phyloP scores from a whole-genome alignment of 2,888 invertebrate species.

The Alloplasta piceator region DNA sequence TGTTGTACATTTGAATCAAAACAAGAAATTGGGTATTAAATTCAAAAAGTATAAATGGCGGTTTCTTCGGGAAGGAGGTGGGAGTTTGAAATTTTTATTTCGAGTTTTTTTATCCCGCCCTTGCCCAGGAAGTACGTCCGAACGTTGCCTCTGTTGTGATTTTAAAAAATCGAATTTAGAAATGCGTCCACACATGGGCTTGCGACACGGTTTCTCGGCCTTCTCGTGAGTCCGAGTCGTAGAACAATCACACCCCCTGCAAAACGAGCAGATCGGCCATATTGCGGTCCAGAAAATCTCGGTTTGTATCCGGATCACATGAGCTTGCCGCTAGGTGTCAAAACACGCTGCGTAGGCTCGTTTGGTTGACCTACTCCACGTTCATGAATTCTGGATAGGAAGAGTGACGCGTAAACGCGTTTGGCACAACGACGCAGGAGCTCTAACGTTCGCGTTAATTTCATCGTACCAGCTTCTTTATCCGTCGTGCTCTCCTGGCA shows the following conservation, averaged over 20 bases:
- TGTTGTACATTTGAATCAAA: too few relatives aligned
- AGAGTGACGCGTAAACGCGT: slow-evolving; percentile 29
- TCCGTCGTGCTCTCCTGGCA: slow-evolving; percentile 32
- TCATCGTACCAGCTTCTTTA: slow-evolving; percentile 34
- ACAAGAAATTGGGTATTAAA: too few relatives aligned
- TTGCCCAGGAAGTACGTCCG: too few relatives aligned
- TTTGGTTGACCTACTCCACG: slow-evolving; percentile 9
- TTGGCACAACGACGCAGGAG: slow-evolving; percentile 35
- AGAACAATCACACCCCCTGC: slow-evolving; percentile 55
- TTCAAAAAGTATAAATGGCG: too few relatives aligned
- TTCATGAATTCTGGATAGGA: slow-evolving; percentile 22
- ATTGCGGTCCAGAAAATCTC: slow-evolving; percentile 61
- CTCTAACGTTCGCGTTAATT: not conserved
- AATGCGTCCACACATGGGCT: too few relatives aligned
- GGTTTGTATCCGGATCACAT: slow-evolving; percentile 48
- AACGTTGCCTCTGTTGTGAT: too few relatives aligned
- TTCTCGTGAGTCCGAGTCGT: slow-evolving; percentile 41
- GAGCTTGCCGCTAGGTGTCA: not conserved
- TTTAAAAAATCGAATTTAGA: too few relatives aligned
- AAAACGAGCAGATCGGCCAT: slow-evolving; percentile 57
- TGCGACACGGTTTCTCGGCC: slow-evolving; percentile 17
- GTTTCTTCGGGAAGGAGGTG: too few relatives aligned
- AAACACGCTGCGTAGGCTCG: not conserved
- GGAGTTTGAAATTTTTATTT: too few relatives aligned
- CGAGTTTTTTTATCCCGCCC: too few relatives aligned